These are phyloP conservation scores for Heliconius himera DNA, from an alignment of 1,140 invertebrate genomes.

Conservation along the genomic window DNA sequence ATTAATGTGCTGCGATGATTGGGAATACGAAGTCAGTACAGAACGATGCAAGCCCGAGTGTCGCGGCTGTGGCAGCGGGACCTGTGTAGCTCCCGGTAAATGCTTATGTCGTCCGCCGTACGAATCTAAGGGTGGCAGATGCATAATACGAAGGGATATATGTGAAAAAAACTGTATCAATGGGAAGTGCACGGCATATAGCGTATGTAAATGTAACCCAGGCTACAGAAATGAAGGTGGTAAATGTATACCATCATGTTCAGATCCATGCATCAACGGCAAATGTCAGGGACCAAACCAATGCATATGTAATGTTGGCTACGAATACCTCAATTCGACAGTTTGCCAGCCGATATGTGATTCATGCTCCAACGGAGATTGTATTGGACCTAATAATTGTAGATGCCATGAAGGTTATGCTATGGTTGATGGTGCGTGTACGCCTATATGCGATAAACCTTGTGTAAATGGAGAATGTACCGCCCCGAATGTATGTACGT, in stretches of 20 bases:
- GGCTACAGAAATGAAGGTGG: constrained; percentile 5
- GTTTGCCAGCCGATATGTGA: constrained; percentile 26
- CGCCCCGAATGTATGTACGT: constrained; percentile 62
- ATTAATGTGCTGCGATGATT: background rate
- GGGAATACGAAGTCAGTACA: background rate
- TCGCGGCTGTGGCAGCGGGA: background rate
- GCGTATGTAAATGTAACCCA: constrained; percentile 55
- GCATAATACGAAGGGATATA: background rate
- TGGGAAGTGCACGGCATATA: constrained; percentile 46
- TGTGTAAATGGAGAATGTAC: constrained; percentile 59
- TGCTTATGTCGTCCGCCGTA: background rate
- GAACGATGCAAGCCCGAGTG: background rate
- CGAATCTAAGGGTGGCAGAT: background rate
- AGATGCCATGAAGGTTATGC: constrained; percentile 28
- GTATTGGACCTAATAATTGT: constrained; percentile 28
- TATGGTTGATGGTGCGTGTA: constrained; percentile 18
- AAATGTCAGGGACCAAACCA: background rate
- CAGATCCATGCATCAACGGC: constrained; percentile 57
- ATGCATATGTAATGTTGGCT: constrained; percentile 64
- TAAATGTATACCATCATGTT: constrained; percentile 55
- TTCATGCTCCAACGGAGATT: constrained; percentile 25
- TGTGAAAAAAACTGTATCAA: constrained; percentile 32
- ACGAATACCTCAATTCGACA: constrained; percentile 32
- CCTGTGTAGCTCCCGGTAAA: background rate
- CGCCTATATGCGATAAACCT: background rate